Percentiles rank a stretch among this genome's conserved stretches.
phyloP scores from a whole-genome alignment of 2,113 vertebrate species.

The Campylomormyrus tamandua region DNA sequence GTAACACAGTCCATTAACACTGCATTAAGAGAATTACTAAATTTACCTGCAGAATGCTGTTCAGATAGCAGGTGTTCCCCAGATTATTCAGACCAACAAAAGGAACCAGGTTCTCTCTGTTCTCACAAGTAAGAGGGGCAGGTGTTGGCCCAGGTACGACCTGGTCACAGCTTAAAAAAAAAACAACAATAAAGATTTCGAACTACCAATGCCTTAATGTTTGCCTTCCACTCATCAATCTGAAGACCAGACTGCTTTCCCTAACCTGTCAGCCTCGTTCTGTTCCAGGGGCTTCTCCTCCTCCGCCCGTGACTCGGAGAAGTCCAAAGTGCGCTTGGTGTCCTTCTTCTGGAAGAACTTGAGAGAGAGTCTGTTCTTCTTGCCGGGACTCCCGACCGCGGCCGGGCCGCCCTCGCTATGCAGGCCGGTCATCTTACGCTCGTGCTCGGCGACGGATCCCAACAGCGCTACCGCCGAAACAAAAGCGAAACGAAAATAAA shows the following conservation, averaged over 20 bases:
- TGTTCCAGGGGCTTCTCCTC: constrained; percentile 60
- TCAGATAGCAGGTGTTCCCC: constrained; percentile 96
- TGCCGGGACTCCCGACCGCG: constrained; percentile 69
- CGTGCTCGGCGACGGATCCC: background rate
- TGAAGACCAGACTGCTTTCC: background rate
- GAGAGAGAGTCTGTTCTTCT: constrained; percentile 80
- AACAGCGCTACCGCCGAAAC: background rate
- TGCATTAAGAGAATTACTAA: background rate
- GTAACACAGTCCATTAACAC: background rate
- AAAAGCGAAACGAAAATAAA: background rate
- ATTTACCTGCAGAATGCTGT: constrained; percentile 90
- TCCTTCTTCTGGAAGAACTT: constrained; percentile 96
- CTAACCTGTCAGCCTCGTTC: constrained; percentile 66
- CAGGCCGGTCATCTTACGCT: constrained; percentile 73
- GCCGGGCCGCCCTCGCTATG: constrained; percentile 67
- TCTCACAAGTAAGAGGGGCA: constrained; percentile 66
- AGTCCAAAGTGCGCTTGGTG: constrained; percentile 84
- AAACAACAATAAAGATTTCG: background rate
- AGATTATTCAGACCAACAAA: constrained; percentile 94
- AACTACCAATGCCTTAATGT: background rate
- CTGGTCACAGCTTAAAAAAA: constrained; percentile 65
- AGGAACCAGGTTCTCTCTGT: constrained; percentile 74
- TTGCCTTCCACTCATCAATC: background rate
- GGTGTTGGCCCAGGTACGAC: constrained; percentile 70
- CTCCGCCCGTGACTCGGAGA: constrained; percentile 71